These are phyloP conservation scores for Paramormyrops kingsleyae DNA, from an alignment of 2,113 vertebrate species.

Conservation along the genomic window DNA sequence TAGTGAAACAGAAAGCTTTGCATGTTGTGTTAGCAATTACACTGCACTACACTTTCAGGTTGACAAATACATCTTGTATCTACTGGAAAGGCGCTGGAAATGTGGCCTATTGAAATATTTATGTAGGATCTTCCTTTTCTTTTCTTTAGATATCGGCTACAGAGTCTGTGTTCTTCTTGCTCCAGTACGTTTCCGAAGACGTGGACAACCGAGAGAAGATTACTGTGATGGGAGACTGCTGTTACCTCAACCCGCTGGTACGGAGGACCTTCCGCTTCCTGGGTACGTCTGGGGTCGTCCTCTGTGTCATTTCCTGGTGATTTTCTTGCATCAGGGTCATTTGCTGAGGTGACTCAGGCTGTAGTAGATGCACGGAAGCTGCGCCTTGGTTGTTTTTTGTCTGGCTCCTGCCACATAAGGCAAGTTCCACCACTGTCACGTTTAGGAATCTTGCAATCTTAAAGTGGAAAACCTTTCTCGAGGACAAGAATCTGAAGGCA, in stretches of 20 bases:
- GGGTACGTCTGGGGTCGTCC: slow-evolving; percentile 56
- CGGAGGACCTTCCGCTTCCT: slow-evolving; percentile 82
- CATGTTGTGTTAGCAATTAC: not conserved
- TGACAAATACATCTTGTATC: not conserved
- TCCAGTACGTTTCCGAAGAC: slow-evolving; percentile 74
- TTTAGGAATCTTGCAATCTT: not conserved
- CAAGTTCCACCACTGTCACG: not conserved
- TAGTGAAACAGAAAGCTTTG: not conserved
- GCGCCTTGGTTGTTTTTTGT: not conserved
- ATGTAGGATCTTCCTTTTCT: slow-evolving; percentile 37
- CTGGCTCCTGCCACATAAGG: not conserved
- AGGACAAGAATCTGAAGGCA: not conserved
- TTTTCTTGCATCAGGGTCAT: not conserved
- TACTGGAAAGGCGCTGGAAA: too few species aligned
- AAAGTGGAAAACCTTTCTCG: not conserved
- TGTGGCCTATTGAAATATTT: not conserved
- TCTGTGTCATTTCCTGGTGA: not conserved
- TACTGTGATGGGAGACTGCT: slow-evolving; percentile 81
- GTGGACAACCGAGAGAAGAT: slow-evolving; percentile 85
- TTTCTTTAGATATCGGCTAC: slow-evolving; percentile 71
- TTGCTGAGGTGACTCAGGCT: not conserved
- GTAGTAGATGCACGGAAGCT: not conserved
- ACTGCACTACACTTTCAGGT: not conserved
- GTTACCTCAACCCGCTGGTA: slow-evolving; percentile 84
- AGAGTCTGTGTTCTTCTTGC: slow-evolving; percentile 79